Conservation (phyloP, 1,140 invertebrate genomes). For the Araneus ventricosus region DNA sequence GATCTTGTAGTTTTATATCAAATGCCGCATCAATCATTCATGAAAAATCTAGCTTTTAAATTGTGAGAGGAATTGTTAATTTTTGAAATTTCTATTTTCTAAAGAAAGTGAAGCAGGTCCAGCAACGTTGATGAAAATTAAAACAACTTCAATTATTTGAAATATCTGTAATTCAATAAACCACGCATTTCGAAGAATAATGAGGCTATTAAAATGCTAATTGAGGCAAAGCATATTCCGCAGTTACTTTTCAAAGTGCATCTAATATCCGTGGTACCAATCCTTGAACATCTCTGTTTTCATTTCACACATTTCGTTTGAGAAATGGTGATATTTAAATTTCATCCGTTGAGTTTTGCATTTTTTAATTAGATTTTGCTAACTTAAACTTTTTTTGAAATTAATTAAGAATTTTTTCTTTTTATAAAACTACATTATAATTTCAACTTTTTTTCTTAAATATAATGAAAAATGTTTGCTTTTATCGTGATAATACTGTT, state of each 20-base stretch:
- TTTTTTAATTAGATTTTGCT: no score
- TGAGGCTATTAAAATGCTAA: slow-evolving; percentile 37
- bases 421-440: no score
- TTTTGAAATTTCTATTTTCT: slow-evolving; percentile 22
- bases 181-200: background rate
- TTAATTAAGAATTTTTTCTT: no score
- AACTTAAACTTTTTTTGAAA: no score
- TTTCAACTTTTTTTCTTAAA: no score
- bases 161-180: slow-evolving; percentile 22
- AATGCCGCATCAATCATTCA: background rate
- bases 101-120: background rate
- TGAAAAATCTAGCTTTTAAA: slow-evolving; percentile 12
- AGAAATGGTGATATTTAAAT: background rate
- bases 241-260: background rate
- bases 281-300: background rate
- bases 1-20: background rate
- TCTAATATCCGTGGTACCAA: background rate
- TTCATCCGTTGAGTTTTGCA: background rate
- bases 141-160: slow-evolving; percentile 27
- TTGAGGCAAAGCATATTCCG: background rate
- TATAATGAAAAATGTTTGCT: no score
- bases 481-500: no score
- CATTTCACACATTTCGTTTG: slow-evolving; percentile 17
- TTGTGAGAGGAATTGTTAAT: slow-evolving; percentile 15
- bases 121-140: background rate